Percentiles rank a stretch among this genome's conserved stretches.
Conservation (phyloP, 2,888 invertebrate genomes). For the Zele albiditarsus region DNA sequence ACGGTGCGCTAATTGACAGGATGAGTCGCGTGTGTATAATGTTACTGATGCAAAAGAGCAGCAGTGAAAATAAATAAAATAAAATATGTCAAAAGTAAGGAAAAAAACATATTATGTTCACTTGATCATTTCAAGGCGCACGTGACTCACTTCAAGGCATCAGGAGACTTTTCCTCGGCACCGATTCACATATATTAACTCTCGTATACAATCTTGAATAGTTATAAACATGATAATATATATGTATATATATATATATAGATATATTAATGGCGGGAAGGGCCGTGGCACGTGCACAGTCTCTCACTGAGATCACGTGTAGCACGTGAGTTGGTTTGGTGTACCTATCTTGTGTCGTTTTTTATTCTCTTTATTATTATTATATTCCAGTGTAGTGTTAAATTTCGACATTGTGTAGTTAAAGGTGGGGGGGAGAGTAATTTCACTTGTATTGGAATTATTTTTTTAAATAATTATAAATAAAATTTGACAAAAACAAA, state of each 20-base stretch:
- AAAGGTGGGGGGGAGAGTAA: too few species aligned
- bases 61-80: background rate
- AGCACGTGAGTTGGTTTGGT: slow-evolving; percentile 62
- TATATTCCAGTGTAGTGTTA: background rate
- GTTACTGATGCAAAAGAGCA: background rate
- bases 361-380: slow-evolving; percentile 32
- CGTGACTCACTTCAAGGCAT: slow-evolving; percentile 46
- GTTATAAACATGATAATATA: slow-evolving; percentile 28
- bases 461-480: too few species aligned
- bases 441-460: too few species aligned
- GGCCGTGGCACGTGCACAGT: slow-evolving; percentile 58
- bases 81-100: background rate
- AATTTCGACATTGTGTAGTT: too few species aligned
- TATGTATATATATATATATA: slow-evolving; percentile 23
- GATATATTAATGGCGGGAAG: slow-evolving; percentile 40
- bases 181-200: slow-evolving; percentile 33
- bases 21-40: slow-evolving; percentile 10
- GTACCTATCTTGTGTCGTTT: slow-evolving; percentile 50
- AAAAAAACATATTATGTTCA: background rate
- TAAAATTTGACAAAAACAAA: too few species aligned
- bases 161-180: slow-evolving; percentile 43
- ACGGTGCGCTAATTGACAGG: slow-evolving; percentile 5
- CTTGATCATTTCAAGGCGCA: slow-evolving; percentile 46
- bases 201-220: slow-evolving; percentile 26
- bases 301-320: slow-evolving; percentile 65